These are phyloP conservation scores for Drosophila ironensis DNA, from an alignment of 1,140 invertebrate species.

Conservation along the genomic window DNA sequence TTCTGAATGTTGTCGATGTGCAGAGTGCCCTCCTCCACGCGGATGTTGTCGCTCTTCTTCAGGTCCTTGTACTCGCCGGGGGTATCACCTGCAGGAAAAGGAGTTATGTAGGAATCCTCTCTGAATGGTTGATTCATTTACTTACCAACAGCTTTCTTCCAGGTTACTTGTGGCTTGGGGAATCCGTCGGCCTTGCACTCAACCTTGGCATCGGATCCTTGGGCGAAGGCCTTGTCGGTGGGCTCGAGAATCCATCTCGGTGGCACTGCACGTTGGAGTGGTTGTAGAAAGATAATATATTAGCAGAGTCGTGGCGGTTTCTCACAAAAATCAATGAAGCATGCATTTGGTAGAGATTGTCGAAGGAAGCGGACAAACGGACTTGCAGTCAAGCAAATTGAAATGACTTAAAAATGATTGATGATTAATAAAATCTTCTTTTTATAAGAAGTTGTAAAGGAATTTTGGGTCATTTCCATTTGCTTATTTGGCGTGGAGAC, in stretches of 20 bases:
- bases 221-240: constrained; percentile 96
- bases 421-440: not conserved
- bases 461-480: constrained; percentile 45
- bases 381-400: constrained; percentile 39
- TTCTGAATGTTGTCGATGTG: constrained; percentile 95
- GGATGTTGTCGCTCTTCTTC: constrained; percentile 93
- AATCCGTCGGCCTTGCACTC: constrained; percentile 98
- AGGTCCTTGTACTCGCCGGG: constrained; percentile 96
- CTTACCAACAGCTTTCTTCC: constrained; percentile 96
- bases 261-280: constrained; percentile 86
- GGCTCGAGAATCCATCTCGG: constrained; percentile 98
- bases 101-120: too few relatives aligned
- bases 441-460: not conserved
- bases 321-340: constrained; percentile 13
- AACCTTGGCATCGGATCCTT: constrained; percentile 94
- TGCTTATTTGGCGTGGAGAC: constrained; percentile 46
- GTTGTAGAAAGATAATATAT: constrained; percentile 43
- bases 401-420: constrained; percentile 32
- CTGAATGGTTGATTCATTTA: not conserved
- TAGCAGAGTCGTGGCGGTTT: constrained; percentile 41
- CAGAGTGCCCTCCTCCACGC: constrained; percentile 95
- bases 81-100: constrained; percentile 87
- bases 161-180: constrained; percentile 95
- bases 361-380: constrained; percentile 57
- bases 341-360: constrained; percentile 48